phyloP scores from a whole-genome alignment of 1,140 invertebrate genomes.

The Anthonomus grandis region DNA sequence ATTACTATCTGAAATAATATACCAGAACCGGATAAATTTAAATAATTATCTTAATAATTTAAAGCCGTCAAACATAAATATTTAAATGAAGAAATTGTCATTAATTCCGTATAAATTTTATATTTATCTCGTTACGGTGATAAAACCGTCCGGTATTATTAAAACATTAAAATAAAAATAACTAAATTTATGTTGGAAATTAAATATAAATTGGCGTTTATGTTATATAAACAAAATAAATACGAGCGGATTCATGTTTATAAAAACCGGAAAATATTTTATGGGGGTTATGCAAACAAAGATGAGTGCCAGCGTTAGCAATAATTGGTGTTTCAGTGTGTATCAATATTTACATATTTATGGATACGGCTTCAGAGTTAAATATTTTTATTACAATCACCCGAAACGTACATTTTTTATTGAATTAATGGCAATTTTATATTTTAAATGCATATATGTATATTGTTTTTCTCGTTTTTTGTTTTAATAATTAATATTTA shows the following conservation, averaged over 20 bases:
- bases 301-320: conserved; percentile 1
- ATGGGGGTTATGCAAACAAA: conserved; percentile 1
- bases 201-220: conserved; percentile 2
- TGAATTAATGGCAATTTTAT: too few species aligned
- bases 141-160: not conserved
- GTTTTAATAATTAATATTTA: too few species aligned
- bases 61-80: too few species aligned
- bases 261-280: conserved; percentile 1
- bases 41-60: too few species aligned
- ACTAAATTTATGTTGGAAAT: not conserved
- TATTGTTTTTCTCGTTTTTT: too few species aligned
- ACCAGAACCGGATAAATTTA: not conserved
- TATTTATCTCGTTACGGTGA: not conserved
- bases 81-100: too few species aligned
- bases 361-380: conserved; percentile 2
- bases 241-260: not conserved
- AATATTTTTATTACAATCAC: too few species aligned
- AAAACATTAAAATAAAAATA: not conserved
- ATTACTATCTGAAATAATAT: not conserved
- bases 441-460: too few species aligned
- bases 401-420: too few species aligned
- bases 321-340: too few species aligned
- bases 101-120: not conserved
- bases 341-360: conserved; percentile 7
- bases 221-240: conserved; percentile 6